Evolutionary conservation across 2,888 invertebrate species (phyloP), one percentile per base, ranked within the genome.

Genomic region (Nomada fucata): DNA sequence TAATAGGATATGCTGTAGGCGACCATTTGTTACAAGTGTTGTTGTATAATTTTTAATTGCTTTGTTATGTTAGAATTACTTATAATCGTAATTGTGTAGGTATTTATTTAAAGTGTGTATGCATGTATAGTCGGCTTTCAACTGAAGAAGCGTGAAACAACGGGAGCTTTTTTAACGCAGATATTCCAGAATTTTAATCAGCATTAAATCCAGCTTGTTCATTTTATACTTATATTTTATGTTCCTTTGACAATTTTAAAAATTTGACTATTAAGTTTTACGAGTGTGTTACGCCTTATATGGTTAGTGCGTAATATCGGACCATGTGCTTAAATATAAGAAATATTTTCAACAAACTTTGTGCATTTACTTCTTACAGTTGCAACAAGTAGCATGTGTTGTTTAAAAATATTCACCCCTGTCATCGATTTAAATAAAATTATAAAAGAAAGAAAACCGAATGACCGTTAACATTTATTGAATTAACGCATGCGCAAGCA

Each of bases 351-450:
- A 67, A 67, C n/a, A 50, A 50, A 20, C 11, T 20, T 57, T 0
- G 9, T 42, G 42, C 18, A 44, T 44, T 64, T 61, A 71, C 53
- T 73, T 15, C 7, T n/a, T 23, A 9, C 42, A 61, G 50, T 71
- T 20, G 18, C 15, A 57, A 26, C 4, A 57, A 26, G 11, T 13
- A 53, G 20, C 15, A 47, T 47, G 47, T 47, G 15, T 11, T 11
- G 26, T 36, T 36, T 0, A 36, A 36, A 36, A 36, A 36, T 7
- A 36, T 36, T 36, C 36, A 36, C 5, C 29, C 36, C 7, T 36
- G 7, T 7, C 36, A 7, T 7, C 4, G 15, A 52, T 52, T 7
- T 52, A 52, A n/a, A 52, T 52, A 3, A 52, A 52, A 52, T 52
- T 5, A 1, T 15, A 10, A 47, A 15, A 0, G 2, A 47, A 47